Evolutionary conservation across 1,140 invertebrate genomes (phyloP).

Genomic region (Atopsyche davidsoni): DNA sequence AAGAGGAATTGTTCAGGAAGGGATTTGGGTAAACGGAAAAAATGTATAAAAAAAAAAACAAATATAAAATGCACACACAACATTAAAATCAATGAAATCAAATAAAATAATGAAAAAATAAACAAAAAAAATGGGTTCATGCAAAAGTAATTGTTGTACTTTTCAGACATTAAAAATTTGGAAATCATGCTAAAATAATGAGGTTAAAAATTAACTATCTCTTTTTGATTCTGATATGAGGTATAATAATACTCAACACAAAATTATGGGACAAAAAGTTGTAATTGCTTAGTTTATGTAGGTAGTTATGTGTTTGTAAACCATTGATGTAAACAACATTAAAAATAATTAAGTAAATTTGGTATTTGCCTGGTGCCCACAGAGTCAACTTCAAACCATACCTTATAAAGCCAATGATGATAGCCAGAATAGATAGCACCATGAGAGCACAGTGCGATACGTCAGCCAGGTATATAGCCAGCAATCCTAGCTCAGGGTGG

Average conservation of each 20-base stretch:
- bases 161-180: no score
- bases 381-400: conserved; percentile 38
- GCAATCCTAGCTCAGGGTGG: conserved; percentile 67
- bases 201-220: no score
- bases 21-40: conserved; percentile 3
- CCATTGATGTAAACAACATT: no score
- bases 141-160: no score
- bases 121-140: no score
- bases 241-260: no score
- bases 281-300: neutral
- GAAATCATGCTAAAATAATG: no score
- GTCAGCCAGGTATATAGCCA: conserved; percentile 86
- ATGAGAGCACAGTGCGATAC: conserved; percentile 84
- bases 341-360: no score
- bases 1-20: neutral
- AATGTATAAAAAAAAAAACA: conserved; percentile 21
- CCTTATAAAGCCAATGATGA: conserved; percentile 84
- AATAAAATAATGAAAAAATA: no score
- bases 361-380: no score
- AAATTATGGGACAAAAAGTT: conserved; percentile 17
- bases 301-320: no score
- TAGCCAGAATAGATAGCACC: conserved; percentile 80
- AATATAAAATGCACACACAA: conserved; percentile 19
- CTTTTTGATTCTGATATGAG: no score
- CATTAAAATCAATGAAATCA: conserved; percentile 12